Percentiles rank a stretch among this genome's conserved stretches.
phyloP scores from a whole-genome alignment of 2,888 invertebrate genomes.

The Orthosia gracilis region DNA sequence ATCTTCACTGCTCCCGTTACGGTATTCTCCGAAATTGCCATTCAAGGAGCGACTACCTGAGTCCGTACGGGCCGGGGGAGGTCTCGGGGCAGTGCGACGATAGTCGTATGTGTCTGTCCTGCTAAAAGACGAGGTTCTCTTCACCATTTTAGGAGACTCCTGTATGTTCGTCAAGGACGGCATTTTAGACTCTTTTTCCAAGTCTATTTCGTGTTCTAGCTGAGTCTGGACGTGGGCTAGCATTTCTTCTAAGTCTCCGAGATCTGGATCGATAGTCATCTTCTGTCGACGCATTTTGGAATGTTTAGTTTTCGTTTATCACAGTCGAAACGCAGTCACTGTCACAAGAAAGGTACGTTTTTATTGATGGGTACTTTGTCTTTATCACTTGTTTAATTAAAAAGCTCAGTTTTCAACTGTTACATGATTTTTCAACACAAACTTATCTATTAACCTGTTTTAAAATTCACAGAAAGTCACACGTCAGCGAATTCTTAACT shows the following conservation, averaged over 20 bases:
- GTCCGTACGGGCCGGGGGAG: slow-evolving; percentile 68
- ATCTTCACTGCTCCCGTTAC: slow-evolving; percentile 71
- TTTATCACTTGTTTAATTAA: slow-evolving; percentile 11
- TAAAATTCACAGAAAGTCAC: slow-evolving; percentile 28
- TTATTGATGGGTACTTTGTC: slow-evolving; percentile 34
- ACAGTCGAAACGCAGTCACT: slow-evolving; percentile 57
- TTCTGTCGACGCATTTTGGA: slow-evolving; percentile 83
- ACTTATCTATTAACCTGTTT: neutral
- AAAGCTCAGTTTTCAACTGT: slow-evolving; percentile 52
- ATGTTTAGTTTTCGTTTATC: slow-evolving; percentile 58
- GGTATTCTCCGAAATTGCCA: slow-evolving; percentile 56
- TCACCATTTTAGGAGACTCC: slow-evolving; percentile 84
- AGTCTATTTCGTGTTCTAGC: slow-evolving; percentile 86
- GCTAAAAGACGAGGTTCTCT: slow-evolving; percentile 78
- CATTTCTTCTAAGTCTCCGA: slow-evolving; percentile 89
- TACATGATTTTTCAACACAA: slow-evolving; percentile 11
- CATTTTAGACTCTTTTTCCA: slow-evolving; percentile 84
- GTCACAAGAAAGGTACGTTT: slow-evolving; percentile 26
- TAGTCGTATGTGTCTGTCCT: slow-evolving; percentile 78
- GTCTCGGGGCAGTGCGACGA: slow-evolving; percentile 74
- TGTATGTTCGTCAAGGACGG: slow-evolving; percentile 82
- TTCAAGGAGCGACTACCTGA: slow-evolving; percentile 61
- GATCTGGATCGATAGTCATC: slow-evolving; percentile 84
- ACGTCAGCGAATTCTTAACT: neutral
- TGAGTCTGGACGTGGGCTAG: slow-evolving; percentile 88